Conservation (phyloP, 2,797 vertebrate species). For the Pempheris klunzingeri region DNA sequence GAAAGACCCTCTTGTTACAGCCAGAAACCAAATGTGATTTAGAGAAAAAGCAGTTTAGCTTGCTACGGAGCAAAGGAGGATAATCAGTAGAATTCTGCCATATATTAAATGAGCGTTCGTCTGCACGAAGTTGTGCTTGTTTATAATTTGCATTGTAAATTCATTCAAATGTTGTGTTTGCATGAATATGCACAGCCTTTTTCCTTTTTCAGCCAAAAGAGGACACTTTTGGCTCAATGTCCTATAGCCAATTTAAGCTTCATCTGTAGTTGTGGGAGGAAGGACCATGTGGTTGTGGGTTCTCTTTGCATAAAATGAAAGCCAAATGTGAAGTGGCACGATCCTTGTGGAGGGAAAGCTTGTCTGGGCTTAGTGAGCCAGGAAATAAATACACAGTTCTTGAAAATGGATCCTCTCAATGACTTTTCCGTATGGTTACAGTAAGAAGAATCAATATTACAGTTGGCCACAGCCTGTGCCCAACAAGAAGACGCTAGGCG, state of each 20-base stretch:
- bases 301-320: conserved; percentile 66
- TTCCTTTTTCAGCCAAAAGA: conserved; percentile 45
- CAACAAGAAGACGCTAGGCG: neutral
- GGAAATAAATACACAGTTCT: conserved; percentile 64
- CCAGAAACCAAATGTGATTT: conserved; percentile 56
- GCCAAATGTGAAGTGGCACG: conserved; percentile 64
- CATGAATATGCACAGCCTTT: conserved; percentile 69
- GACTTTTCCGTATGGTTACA: conserved; percentile 48
- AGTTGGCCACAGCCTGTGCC: conserved; percentile 11
- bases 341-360: conserved; percentile 36
- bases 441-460: conserved; percentile 30
- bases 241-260: conserved; percentile 56
- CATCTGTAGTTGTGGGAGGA: conserved; percentile 51
- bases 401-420: conserved; percentile 51
- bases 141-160: conserved; percentile 78
- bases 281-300: conserved; percentile 54
- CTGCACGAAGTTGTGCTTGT: conserved; percentile 62
- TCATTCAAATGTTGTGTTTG: conserved; percentile 56
- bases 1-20: conserved; percentile 43
- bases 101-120: conserved; percentile 61
- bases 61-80: conserved; percentile 46
- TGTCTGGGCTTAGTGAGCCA: conserved; percentile 35
- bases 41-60: conserved; percentile 31
- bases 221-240: conserved; percentile 56
- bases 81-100: conserved; percentile 59